These are phyloP conservation scores for Paramormyrops hopkinsi DNA, from an alignment of 2,797 vertebrate species.

Conservation along the genomic window DNA sequence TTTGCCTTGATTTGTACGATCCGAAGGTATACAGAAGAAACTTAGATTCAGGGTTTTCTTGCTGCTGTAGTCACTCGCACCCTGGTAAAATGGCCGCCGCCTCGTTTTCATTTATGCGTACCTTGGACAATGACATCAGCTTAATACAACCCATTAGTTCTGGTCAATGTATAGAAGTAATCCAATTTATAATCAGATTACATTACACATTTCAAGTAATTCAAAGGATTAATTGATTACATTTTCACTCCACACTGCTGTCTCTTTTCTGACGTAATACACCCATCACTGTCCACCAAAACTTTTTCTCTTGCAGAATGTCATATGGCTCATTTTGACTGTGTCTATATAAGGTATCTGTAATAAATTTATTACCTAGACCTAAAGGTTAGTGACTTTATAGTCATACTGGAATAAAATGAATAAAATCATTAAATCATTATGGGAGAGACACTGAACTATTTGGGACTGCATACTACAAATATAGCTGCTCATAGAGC, in stretches of 20 bases:
- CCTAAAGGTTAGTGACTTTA: slow-evolving; percentile 13
- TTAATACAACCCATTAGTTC: background rate
- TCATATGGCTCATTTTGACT: slow-evolving; percentile 57
- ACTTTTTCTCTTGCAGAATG: slow-evolving; percentile 65
- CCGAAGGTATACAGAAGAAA: too few species aligned
- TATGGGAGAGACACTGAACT: background rate
- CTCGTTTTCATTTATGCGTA: too few species aligned
- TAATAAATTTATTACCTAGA: slow-evolving; percentile 44
- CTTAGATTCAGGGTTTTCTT: too few species aligned
- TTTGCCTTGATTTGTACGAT: too few species aligned
- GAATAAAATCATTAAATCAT: background rate
- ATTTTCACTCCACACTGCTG: background rate
- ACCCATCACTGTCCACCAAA: slow-evolving; percentile 39
- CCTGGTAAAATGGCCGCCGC: too few species aligned
- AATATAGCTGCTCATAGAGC: background rate
- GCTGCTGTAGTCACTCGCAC: too few species aligned
- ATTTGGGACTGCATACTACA: background rate
- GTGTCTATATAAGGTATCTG: slow-evolving; percentile 42
- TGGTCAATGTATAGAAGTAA: background rate
- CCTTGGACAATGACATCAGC: too few species aligned
- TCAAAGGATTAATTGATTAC: background rate
- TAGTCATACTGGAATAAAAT: background rate
- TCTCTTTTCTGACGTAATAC: background rate
- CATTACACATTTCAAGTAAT: background rate
- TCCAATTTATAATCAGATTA: background rate